Evolutionary conservation across 2,888 invertebrate genomes (phyloP).

Genomic region (Andrena bicolor): DNA sequence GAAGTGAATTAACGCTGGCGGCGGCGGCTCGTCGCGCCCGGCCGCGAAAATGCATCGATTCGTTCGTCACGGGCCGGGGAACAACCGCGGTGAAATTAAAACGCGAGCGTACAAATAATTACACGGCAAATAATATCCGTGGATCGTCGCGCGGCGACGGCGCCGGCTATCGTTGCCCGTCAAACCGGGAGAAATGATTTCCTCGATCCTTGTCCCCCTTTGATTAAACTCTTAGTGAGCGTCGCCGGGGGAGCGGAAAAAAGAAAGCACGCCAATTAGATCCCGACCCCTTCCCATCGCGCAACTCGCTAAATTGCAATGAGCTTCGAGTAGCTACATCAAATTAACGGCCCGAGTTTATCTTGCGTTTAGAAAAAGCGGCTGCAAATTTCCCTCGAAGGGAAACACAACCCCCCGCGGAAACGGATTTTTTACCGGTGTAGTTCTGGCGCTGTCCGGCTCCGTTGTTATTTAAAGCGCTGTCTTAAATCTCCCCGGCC

Average conservation of each 20-base stretch:
- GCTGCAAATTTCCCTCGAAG: conserved; percentile 32
- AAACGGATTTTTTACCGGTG: conserved; percentile 39
- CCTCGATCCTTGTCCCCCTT: not conserved
- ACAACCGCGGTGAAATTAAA: conserved; percentile 18
- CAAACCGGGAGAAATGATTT: too few relatives aligned
- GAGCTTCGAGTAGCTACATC: conserved; percentile 33
- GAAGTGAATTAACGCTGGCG: conserved; percentile 17
- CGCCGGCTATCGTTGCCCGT: not conserved
- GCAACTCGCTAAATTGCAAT: conserved; percentile 32
- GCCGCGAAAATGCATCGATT: conserved; percentile 22
- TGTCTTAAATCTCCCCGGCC: conserved; percentile 42
- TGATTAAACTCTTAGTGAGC: conserved; percentile 31
- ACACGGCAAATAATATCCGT: conserved; percentile 18
- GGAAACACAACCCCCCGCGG: conserved; percentile 14
- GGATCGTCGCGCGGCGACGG: not conserved
- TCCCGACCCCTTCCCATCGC: not conserved
- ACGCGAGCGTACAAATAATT: conserved; percentile 26
- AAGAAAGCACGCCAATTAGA: conserved; percentile 23
- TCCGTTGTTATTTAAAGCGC: conserved; percentile 49
- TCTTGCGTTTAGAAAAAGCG: conserved; percentile 37
- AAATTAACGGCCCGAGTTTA: conserved; percentile 48
- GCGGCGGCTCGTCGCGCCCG: not conserved
- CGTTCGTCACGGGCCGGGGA: not conserved
- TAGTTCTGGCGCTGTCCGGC: conserved; percentile 20
- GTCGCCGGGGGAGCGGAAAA: not conserved